Base-by-base conservation (phyloP, 2,888 invertebrate species). In the Amiota minor region DNA sequence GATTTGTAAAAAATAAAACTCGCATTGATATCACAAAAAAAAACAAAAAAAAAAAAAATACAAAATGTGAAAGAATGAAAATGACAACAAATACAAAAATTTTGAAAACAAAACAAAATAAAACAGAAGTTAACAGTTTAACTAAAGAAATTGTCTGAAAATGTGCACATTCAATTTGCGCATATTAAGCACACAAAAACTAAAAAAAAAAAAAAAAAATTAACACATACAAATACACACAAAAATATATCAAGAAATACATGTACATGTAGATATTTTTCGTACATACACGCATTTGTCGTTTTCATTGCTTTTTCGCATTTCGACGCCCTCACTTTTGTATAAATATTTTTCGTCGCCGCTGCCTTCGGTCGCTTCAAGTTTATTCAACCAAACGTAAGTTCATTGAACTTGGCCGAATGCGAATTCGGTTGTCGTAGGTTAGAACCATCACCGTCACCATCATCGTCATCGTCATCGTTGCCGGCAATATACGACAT, bases 331-430 rank as follows among this genome's bases (percentile, higher is more conserved):
- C 45, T 62, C 23, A 45, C 23, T n/a, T 23, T 35, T 4, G 62
- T 35, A 35, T 35, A 35, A 35, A 35, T 35, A 35, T 35, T 35
- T 35, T 35, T n/a, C 45, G 62, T 62, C 62, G 62, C 14, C 62
- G 45, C 9, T 45, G 45, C 14, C 49, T 49, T 65, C 16, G 16
- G 59, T 11, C 67, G 20, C 67, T 68, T 76, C 79, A 82, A 83
- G 83, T 83, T 83, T 85, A 82, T 86, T 85, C 85, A 85, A 82
- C 85, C 84, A 85, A 87, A 85, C 81, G 85, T 75, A 78, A 86
- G 87, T 85, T 85, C 85, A 86, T 81, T 87, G 85, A 85, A 86
- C 87, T 87, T 86, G 84, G 85, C 82, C 87, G 82, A 83, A 84
- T 85, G 86, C 80, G 86, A 87, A 87, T 84, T 85, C 81, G 83